phyloP scores from a whole-genome alignment of 2,797 vertebrate genomes.

The Champsocephalus esox region DNA sequence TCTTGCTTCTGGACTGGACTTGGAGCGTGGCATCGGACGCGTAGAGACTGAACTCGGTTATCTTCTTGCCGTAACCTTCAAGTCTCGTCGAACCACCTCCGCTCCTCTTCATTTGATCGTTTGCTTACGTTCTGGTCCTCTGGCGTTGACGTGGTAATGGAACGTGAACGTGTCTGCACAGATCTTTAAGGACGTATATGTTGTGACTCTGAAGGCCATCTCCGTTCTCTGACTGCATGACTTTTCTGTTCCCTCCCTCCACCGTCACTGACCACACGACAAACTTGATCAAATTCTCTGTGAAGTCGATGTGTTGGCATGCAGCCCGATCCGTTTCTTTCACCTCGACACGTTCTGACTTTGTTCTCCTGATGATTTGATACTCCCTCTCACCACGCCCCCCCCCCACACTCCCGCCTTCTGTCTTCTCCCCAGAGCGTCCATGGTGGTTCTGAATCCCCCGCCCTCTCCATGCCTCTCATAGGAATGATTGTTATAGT shows the following conservation, averaged over 20 bases:
- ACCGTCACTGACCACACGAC: conserved; percentile 10
- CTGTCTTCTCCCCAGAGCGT: conserved; percentile 86
- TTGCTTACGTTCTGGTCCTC: conserved; percentile 22
- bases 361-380: conserved; percentile 61
- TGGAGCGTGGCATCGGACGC: not conserved
- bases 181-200: conserved; percentile 59
- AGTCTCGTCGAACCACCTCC: conserved; percentile 16
- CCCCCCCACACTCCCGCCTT: conserved; percentile 59
- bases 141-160: not conserved
- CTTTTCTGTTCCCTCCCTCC: conserved; percentile 54
- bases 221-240: conserved; percentile 52
- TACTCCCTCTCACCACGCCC: conserved; percentile 40
- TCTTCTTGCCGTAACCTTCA: not conserved
- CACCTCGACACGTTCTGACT: conserved; percentile 31
- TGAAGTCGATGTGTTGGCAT: conserved; percentile 66
- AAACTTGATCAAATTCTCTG: conserved; percentile 69
- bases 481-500: conserved; percentile 93
- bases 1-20: not conserved
- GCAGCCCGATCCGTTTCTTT: conserved; percentile 28
- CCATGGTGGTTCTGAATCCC: conserved; percentile 84
- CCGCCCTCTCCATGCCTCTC: conserved; percentile 90
- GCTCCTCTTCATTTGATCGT: conserved; percentile 43
- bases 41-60: not conserved
- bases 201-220: not conserved
- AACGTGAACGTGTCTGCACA: conserved; percentile 23